Evolutionary conservation across 2,797 vertebrate species (phyloP), one percentile per base, ranked within the genome.

Genomic region (Linurgus olivaceus): DNA sequence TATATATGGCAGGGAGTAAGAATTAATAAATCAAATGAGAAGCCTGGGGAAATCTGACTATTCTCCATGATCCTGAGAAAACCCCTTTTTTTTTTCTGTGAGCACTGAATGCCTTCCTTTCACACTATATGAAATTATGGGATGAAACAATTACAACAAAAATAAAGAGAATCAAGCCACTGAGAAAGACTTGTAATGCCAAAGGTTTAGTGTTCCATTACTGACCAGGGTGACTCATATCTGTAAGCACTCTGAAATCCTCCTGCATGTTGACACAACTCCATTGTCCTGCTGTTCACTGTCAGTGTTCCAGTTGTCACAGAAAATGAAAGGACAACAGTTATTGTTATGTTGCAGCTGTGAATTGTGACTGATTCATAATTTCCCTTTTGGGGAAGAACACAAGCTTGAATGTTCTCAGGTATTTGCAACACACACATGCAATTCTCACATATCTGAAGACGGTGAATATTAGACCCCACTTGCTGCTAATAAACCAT

Each of bases 281-380:
- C 78, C 77, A 62, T 65, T 91, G 95, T 96, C 86, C 84, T 92
- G 93, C 93, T 93, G 45, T 90, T 86, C 71, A 42, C 48, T 66
- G 81, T 91, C 91, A 35, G 6, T 75, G 29, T 95, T 76, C 88
- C 76, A 95, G 70, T 88, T 90, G 94, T 83, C 86, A 78, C 51
- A 91, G 77, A 80, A 96, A 96, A 70, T 71, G 71, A 95, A 94
- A 96, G 81, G 75, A 96, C 77, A 96, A 57, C 91, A 88, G 78
- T 90, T 95, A 80, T 71, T 91, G 72, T 95, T 95, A 38, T 67
- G 44, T 72, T 72, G 76, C 91, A 91, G 95, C 91, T 94, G 78
- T 63, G 61, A 55, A 33, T 62, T 91, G 72, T 66, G 74, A 74
- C 61, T 87, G 81, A 86, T 91, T 88, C 79, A 80, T 58, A 78